Conservation (phyloP, 2,113 vertebrate species). For the Numenius arquata region DNA sequence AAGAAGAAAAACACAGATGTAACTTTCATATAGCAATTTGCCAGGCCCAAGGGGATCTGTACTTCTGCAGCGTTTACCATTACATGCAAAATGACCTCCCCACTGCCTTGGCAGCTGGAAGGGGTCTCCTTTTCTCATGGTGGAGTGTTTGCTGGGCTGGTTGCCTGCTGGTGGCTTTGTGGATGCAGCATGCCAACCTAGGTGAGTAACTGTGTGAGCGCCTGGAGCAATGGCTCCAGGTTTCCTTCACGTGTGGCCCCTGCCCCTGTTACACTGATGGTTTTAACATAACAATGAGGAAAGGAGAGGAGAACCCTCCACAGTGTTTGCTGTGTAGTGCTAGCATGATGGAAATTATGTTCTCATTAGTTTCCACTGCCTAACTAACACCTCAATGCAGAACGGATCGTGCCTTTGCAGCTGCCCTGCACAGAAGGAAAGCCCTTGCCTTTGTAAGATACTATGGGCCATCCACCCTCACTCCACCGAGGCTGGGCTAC, state of each 20-base stretch:
- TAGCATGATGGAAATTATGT: neutral
- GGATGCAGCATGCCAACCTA: neutral
- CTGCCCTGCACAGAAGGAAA: neutral
- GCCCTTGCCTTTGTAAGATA: fast-evolving
- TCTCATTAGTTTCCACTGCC: neutral
- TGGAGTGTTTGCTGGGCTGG: neutral
- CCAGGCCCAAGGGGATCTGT: neutral
- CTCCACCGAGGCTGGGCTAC: fast-evolving
- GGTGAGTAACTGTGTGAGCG: neutral
- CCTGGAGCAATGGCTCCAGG: neutral
- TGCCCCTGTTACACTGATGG: neutral
- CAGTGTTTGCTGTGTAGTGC: neutral
- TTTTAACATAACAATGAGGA: neutral
- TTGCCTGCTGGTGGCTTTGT: neutral
- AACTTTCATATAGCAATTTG: neutral
- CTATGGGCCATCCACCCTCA: neutral
- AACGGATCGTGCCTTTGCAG: neutral
- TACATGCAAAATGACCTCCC: neutral
- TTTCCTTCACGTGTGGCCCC: neutral
- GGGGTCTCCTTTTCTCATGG: neutral
- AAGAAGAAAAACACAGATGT: neutral
- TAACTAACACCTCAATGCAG: neutral
- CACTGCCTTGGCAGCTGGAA: neutral
- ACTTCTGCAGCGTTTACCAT: neutral
- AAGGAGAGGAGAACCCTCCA: neutral